Percentiles rank a stretch among this genome's conserved stretches.
phyloP scores from a whole-genome alignment of 1,140 invertebrate genomes.

The Mizuhopecten yessoensis region DNA sequence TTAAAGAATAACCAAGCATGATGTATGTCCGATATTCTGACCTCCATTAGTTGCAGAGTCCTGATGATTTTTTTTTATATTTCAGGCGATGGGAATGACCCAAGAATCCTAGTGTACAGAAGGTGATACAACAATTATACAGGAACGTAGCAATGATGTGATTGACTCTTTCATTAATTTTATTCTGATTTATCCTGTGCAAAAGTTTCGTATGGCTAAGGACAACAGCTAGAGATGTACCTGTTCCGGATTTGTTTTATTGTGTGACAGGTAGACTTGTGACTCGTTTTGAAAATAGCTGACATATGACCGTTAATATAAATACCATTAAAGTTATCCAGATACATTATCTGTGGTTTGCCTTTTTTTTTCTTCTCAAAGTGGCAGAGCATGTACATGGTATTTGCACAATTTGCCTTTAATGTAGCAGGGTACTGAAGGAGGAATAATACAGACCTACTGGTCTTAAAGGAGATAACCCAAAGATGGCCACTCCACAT shows the following conservation, averaged over 20 bases:
- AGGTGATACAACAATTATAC: neutral
- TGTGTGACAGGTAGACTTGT: neutral
- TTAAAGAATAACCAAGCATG: too few relatives aligned
- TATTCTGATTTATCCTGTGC: conserved; percentile 24
- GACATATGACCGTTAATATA: conserved; percentile 20
- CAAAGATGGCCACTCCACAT: too few relatives aligned
- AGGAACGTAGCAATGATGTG: neutral
- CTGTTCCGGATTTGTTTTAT: neutral
- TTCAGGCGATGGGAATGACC: neutral
- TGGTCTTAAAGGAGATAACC: too few relatives aligned
- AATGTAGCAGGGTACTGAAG: too few relatives aligned
- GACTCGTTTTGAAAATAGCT: neutral
- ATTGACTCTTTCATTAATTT: neutral
- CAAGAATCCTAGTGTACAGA: neutral
- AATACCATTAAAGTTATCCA: conserved; percentile 5
- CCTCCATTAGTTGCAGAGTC: too few relatives aligned
- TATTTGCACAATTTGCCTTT: too few relatives aligned
- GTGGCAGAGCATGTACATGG: too few relatives aligned
- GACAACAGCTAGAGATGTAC: neutral
- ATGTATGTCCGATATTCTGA: too few relatives aligned
- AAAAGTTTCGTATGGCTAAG: neutral
- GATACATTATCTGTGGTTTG: neutral
- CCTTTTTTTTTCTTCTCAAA: too few relatives aligned
- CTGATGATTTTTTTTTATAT: neutral
- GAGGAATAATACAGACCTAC: too few relatives aligned